These are phyloP conservation scores for Notodromas monacha DNA, from an alignment of 2,888 invertebrate genomes.

Conservation along the genomic window DNA sequence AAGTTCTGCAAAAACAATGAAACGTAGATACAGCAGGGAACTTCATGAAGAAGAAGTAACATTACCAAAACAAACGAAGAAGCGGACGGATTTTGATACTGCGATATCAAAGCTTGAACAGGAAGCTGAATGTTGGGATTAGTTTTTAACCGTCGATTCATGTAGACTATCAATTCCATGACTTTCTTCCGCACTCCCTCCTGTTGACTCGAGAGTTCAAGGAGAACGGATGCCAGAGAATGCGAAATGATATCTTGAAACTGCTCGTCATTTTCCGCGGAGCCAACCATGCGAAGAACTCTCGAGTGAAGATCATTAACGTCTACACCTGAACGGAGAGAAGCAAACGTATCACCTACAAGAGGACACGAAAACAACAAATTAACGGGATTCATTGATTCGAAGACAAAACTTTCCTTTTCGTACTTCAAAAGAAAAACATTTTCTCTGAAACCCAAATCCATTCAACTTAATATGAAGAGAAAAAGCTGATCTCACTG, in stretches of 20 bases:
- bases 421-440: too few relatives aligned
- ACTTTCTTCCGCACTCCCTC: slow-evolving; percentile 48
- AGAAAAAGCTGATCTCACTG: too few relatives aligned
- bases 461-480: too few relatives aligned
- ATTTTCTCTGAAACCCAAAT: too few relatives aligned
- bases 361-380: too few relatives aligned
- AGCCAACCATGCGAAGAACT: slow-evolving; percentile 54
- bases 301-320: too few relatives aligned
- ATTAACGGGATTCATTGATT: too few relatives aligned
- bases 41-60: too few relatives aligned
- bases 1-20: slow-evolving; percentile 35
- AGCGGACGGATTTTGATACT: slow-evolving; percentile 40
- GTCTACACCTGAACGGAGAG: too few relatives aligned
- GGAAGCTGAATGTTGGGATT: slow-evolving; percentile 51
- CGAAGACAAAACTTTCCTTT: too few relatives aligned
- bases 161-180: slow-evolving; percentile 63
- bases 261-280: slow-evolving; percentile 60
- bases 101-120: slow-evolving; percentile 40
- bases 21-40: neutral
- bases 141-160: slow-evolving; percentile 59
- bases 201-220: slow-evolving; percentile 58
- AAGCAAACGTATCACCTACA: too few relatives aligned
- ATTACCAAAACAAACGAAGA: slow-evolving; percentile 45
- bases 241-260: slow-evolving; percentile 42
- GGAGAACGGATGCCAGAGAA: slow-evolving; percentile 52